Evolutionary conservation across 1,140 invertebrate genomes (phyloP), one percentile per base, ranked within the genome.

Genomic region (Maconellicoccus hirsutus): DNA sequence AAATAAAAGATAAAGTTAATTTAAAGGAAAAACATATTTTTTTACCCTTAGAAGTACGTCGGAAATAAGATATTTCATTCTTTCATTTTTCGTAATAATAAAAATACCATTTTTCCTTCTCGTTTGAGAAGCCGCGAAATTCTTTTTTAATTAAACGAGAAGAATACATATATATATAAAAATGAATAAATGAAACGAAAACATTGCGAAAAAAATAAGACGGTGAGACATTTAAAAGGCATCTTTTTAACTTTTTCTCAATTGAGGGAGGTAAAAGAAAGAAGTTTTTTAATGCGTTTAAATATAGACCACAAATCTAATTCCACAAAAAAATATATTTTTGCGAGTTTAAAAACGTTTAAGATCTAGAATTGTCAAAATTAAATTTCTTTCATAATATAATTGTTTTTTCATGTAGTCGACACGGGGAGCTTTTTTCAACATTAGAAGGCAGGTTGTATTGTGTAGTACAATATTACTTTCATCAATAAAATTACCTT

Each of bases 21-120:
- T 66, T 66, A 66, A 66, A 66, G 61, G 61, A 66, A 66, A 66
- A 66, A 66, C 61, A 66, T 66, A 66, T 66, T 66, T 66, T 52
- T 52, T 52, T 52, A 2, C n/a, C 61, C 25, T 23, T 23, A 4
- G 16, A 66, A 23, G 10, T 66, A 66, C 61, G 61, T 66, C 61
- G 61, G 61, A 66, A 66, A 66, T 66, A 26, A 66, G 61, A 66
- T 66, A 66, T 66, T 66, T 66, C 61, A 66, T 66, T 66, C 61
- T 66, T 66, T 66, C 61, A 66, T 66, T 25, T 66, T 66, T 26
- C 61, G 61, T 66, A 66, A 66, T 26, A 66, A 66, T 66, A 66
- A 66, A 66, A 66, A 66, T 26, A 66, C 22, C 61, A 66, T 22
- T 66, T 66, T 66, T 66, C 25, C 61, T 66, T 26, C 61, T 26